A percentile compares a stretch with the other conserved stretches of the same genome.
These are phyloP conservation scores for Linyphia triangularis DNA, from an alignment of 2,888 invertebrate genomes.

Conservation along the genomic window DNA sequence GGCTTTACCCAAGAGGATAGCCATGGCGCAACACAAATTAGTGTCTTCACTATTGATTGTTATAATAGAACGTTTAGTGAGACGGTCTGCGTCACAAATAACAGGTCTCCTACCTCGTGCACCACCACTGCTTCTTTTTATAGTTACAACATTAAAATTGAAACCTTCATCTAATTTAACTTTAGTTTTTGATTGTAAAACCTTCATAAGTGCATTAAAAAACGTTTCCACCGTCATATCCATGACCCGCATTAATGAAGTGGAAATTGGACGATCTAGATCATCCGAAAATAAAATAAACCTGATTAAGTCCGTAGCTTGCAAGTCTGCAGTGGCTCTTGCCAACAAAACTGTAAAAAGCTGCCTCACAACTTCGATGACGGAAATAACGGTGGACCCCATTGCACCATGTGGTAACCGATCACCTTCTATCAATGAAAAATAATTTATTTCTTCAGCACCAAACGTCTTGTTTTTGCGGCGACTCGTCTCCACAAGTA, in stretches of 20 bases:
- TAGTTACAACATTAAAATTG: neutral
- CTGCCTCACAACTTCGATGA: neutral
- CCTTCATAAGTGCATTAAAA: neutral
- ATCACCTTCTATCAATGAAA: neutral
- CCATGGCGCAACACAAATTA: neutral
- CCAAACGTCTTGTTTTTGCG: neutral
- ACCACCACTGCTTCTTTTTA: no score
- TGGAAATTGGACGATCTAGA: slow-evolving; percentile 1
- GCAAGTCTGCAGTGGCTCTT: neutral
- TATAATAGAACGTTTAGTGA: neutral
- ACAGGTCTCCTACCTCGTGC: neutral
- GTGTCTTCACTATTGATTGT: neutral
- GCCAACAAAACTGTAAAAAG: neutral
- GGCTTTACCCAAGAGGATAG: neutral
- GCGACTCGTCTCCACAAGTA: neutral
- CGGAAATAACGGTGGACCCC: neutral
- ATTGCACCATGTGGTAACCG: neutral
- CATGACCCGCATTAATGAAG: neutral
- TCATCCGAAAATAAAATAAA: neutral
- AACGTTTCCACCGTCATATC: neutral
- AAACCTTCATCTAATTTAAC: neutral
- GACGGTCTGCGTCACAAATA: neutral
- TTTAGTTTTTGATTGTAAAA: slow-evolving; percentile 8
- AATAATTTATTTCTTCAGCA: neutral
- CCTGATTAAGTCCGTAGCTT: neutral